These are phyloP conservation scores for Papilio dardanus DNA, from an alignment of 1,140 invertebrate genomes.

Conservation along the genomic window DNA sequence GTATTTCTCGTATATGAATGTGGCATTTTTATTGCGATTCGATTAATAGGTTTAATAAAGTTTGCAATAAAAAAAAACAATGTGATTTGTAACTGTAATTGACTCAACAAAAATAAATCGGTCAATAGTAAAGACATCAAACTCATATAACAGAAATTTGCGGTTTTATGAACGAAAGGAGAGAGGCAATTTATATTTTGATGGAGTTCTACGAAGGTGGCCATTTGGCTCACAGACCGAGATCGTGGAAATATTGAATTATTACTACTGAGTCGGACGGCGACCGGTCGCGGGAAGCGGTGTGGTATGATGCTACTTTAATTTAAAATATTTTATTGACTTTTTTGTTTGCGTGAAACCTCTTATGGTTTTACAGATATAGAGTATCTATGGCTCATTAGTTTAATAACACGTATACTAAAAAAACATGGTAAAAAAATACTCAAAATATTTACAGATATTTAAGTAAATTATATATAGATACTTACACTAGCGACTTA, in stretches of 20 bases:
- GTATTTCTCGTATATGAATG: not conserved
- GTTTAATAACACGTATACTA: too few relatives aligned
- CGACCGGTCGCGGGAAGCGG: slow-evolving; percentile 22
- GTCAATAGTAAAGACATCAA: slow-evolving; percentile 29
- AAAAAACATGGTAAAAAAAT: too few relatives aligned
- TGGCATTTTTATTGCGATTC: not conserved
- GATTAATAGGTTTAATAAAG: not conserved
- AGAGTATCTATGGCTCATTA: too few relatives aligned
- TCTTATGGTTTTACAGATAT: not conserved
- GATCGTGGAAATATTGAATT: slow-evolving; percentile 51
- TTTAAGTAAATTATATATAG: too few relatives aligned
- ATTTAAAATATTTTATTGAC: not conserved
- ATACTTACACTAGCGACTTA: not conserved
- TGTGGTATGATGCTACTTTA: slow-evolving; percentile 36
- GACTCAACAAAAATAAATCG: slow-evolving; percentile 13
- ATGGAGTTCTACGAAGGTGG: slow-evolving; percentile 44
- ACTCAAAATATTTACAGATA: too few relatives aligned
- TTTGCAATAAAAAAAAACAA: not conserved
- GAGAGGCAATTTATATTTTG: slow-evolving; percentile 45
- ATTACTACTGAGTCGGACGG: slow-evolving; percentile 42
- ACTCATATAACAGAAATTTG: slow-evolving; percentile 29
- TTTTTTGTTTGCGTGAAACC: too few relatives aligned
- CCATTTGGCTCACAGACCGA: slow-evolving; percentile 40
- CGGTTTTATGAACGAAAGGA: slow-evolving; percentile 29
- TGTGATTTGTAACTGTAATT: slow-evolving; percentile 5